Base-by-base conservation (phyloP, 2,888 invertebrate genomes). In the Geotrupes spiniger region DNA sequence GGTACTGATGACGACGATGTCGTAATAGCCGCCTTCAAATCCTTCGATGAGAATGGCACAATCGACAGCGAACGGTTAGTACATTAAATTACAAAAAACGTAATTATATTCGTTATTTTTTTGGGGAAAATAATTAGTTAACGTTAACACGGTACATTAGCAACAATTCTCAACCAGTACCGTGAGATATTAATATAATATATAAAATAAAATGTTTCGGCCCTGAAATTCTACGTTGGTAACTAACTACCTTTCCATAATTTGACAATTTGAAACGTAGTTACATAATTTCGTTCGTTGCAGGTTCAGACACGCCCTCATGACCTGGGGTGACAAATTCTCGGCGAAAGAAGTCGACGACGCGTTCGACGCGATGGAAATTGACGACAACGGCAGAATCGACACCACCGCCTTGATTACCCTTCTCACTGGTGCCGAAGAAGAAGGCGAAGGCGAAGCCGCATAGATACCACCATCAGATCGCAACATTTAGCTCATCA, bases 301-400 rank as follows among this genome's bases (percentile, higher is more conserved):
- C 62, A 84, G 87, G 73, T 79, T 94, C 77, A 87, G 91, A 77
- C 89, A 90, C 76, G 89, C 92, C 64, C 82, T 94, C 72, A 87
- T 90, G 85, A 90, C 88, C 77, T 94, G 87, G 84, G 93, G 94
- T 62, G 93, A 94, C 72, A 93, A 91, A 78, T 94, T 94, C 84
- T 78, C 83, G 74, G 79, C 83, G 66, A 85, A 89, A 72, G 92
- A 93, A 74, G 88, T 89, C 68, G 90, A 92, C 74, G 92, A 93
- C 72, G 92, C 92, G 57, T 92, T 85, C 78, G 92, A 92, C 77
- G 89, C 91, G 77, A 91, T 94, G 85, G 87, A 87, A 52, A 89
- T 93, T 72, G 93, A 93, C 76, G 89, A 89, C 74, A 86, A 89
- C 70, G 92, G 92, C 73, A 84, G 83, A 79, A 92, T 93, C 73